These are phyloP conservation scores for Ptychadena robeensis DNA, from an alignment of 2,797 vertebrate species.

Conservation along the genomic window DNA sequence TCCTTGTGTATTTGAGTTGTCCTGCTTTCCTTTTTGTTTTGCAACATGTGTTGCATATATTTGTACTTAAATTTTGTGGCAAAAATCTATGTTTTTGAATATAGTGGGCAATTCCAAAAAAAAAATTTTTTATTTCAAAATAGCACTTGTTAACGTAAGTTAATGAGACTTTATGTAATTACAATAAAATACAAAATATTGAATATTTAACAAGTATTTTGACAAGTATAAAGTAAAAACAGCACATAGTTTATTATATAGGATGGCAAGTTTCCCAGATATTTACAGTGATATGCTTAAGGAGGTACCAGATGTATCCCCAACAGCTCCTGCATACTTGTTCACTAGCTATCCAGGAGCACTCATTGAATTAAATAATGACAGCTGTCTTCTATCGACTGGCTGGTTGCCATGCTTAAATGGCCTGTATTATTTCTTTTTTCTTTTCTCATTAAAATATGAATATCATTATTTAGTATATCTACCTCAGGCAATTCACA, in stretches of 20 bases:
- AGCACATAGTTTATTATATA: neutral
- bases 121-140: too few relatives aligned
- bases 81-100: too few relatives aligned
- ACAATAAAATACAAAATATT: neutral
- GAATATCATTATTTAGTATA: conserved; percentile 49
- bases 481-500: conserved; percentile 58
- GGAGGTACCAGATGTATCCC: conserved; percentile 46
- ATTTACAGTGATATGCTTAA: conserved; percentile 29
- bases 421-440: conserved; percentile 56
- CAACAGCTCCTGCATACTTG: conserved; percentile 22
- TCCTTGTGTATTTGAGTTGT: too few relatives aligned
- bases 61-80: too few relatives aligned
- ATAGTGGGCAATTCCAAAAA: too few relatives aligned
- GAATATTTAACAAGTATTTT: neutral
- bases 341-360: conserved; percentile 42
- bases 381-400: conserved; percentile 53
- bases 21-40: too few relatives aligned
- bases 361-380: conserved; percentile 51
- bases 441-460: conserved; percentile 59
- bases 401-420: conserved; percentile 63
- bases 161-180: neutral
- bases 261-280: conserved; percentile 22
- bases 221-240: neutral
- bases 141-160: too few relatives aligned
- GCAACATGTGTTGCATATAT: too few relatives aligned